These are phyloP conservation scores for Drosophila sp. DNA, from an alignment of 1,140 invertebrate species.

Conservation along the genomic window DNA sequence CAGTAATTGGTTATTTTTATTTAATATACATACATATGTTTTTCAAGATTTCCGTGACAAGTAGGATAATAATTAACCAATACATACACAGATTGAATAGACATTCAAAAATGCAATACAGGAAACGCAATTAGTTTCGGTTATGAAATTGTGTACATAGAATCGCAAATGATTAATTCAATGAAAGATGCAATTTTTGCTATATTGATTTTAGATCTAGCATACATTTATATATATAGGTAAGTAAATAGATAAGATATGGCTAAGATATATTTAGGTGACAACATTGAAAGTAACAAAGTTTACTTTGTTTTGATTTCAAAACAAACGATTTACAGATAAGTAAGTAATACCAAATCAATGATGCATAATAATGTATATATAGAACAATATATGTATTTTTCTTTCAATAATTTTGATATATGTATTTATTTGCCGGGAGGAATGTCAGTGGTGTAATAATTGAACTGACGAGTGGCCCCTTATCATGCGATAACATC, in stretches of 20 bases:
- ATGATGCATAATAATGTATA: not conserved
- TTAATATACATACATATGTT: too few species aligned
- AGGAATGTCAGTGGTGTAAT: slow-evolving; percentile 9
- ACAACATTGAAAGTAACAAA: not conserved
- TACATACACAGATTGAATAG: too few species aligned
- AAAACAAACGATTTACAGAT: not conserved
- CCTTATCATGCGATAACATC: slow-evolving; percentile 61
- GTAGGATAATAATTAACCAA: too few species aligned
- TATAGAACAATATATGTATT: not conserved
- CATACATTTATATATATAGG: not conserved
- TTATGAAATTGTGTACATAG: not conserved
- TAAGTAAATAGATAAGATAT: not conserved
- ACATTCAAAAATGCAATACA: slow-evolving; percentile 1
- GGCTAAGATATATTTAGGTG: not conserved
- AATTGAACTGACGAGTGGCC: not conserved
- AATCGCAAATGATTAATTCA: not conserved
- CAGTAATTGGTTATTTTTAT: too few species aligned
- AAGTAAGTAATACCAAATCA: not conserved
- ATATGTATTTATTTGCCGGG: not conserved
- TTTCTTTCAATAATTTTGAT: not conserved
- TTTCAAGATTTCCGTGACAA: too few species aligned
- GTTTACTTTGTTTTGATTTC: not conserved
- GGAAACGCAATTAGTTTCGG: not conserved
- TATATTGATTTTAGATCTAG: not conserved
- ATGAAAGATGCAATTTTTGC: not conserved